Percentiles rank a stretch among this genome's conserved stretches.
Evolutionary conservation across 2,888 invertebrate genomes (phyloP).

Genomic region (Protophormia terraenovae): DNA sequence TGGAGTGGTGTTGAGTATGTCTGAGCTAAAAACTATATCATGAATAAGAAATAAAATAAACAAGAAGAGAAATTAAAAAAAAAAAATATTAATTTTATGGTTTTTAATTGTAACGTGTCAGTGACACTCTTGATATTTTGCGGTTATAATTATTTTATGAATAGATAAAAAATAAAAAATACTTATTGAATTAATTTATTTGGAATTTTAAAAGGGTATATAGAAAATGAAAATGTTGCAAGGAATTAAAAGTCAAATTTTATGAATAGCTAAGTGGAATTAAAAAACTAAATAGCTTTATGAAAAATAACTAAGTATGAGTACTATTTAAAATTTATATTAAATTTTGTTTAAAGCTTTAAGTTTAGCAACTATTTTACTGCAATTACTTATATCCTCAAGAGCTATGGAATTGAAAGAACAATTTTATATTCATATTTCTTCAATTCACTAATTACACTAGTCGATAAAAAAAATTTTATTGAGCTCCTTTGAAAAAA

Average conservation of each 20-base stretch:
- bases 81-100: constrained; percentile 53
- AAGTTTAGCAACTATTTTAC: too few species aligned
- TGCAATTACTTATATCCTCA: too few species aligned
- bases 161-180: constrained; percentile 11
- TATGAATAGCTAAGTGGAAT: not conserved
- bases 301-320: not conserved
- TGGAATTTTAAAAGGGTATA: not conserved
- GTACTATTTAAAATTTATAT: too few species aligned
- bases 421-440: too few species aligned
- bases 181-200: constrained; percentile 5
- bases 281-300: too few species aligned
- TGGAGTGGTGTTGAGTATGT: not conserved
- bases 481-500: too few species aligned
- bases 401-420: too few species aligned
- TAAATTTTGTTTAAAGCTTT: too few species aligned
- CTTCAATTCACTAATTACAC: too few species aligned
- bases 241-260: not conserved
- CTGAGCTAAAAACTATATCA: not conserved
- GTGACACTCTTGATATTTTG: constrained; percentile 55
- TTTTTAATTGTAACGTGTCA: constrained; percentile 52
- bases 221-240: not conserved
- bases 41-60: not conserved
- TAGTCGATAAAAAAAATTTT: too few species aligned
- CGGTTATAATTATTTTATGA: constrained; percentile 32
- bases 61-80: not conserved